phyloP scores from a whole-genome alignment of 2,888 invertebrate genomes.

The Aquatica leii region DNA sequence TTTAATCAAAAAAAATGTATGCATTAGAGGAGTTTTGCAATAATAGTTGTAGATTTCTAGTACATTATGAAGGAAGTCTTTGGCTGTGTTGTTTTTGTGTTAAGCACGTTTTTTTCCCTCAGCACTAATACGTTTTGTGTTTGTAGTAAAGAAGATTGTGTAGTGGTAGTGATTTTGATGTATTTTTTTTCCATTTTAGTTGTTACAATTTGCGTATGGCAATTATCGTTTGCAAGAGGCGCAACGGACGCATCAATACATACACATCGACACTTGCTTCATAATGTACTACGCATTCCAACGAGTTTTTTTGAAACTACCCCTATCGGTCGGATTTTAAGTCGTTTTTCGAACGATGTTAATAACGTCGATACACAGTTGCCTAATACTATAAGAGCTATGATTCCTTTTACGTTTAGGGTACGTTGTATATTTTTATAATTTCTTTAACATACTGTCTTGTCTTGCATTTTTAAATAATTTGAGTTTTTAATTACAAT shows the following conservation, averaged over 20 bases:
- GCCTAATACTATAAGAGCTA: conserved; percentile 39
- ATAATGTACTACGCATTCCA: conserved; percentile 70
- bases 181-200: conserved; percentile 28
- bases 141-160: too few relatives aligned
- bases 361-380: conserved; percentile 73
- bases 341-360: conserved; percentile 76
- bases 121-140: conserved; percentile 20
- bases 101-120: not conserved
- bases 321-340: conserved; percentile 74
- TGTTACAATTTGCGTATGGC: conserved; percentile 31
- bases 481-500: too few relatives aligned
- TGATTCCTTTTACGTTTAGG: conserved; percentile 33
- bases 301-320: conserved; percentile 80
- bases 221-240: conserved; percentile 63
- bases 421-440: conserved; percentile 31
- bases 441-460: too few relatives aligned
- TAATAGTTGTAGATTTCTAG: too few relatives aligned
- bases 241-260: conserved; percentile 64
- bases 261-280: conserved; percentile 67
- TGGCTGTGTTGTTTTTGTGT: not conserved
- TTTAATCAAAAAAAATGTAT: conserved; percentile 40
- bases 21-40: not conserved
- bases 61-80: conserved; percentile 31
- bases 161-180: too few relatives aligned
- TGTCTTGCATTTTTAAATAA: not conserved